A percentile compares a stretch with the other conserved stretches of the same genome.
phyloP scores from a whole-genome alignment of 2,797 vertebrate species.

The Urophycis tenuis region DNA sequence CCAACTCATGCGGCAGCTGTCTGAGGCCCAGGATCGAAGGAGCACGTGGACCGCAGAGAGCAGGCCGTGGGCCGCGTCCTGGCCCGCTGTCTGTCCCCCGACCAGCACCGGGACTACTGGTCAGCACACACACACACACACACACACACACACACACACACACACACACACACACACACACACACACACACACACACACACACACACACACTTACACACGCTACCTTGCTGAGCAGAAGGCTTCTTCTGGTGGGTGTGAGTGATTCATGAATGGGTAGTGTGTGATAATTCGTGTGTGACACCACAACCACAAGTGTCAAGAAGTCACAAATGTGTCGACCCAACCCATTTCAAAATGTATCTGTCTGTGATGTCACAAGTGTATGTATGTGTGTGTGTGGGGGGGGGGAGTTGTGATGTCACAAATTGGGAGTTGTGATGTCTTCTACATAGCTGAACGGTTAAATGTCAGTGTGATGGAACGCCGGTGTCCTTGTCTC shows the following conservation, averaged over 20 bases:
- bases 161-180: neutral
- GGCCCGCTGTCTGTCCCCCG: conserved; percentile 77
- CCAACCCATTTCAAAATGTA: no score
- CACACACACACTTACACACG: no score
- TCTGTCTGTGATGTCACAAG: no score
- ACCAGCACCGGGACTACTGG: conserved; percentile 92
- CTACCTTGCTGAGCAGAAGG: no score
- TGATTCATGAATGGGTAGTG: neutral
- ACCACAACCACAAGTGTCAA: neutral
- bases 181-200: no score
- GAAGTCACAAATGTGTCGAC: neutral
- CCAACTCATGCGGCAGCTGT: conserved; percentile 84
- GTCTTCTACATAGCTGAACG: no score
- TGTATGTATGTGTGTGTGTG: no score
- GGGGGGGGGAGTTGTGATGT: neutral
- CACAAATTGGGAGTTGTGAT: no score
- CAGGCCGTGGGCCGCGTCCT: conserved; percentile 81
- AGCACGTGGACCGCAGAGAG: conserved; percentile 85
- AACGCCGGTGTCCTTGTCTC: neutral
- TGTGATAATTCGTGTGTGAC: neutral
- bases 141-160: neutral
- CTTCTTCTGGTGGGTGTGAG: neutral
- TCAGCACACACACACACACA: conserved; percentile 19
- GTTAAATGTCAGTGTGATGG: neutral
- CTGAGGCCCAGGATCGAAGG: conserved; percentile 92